Evolutionary conservation across 1,140 invertebrate species (phyloP).

Genomic region (Cydia strobilella): DNA sequence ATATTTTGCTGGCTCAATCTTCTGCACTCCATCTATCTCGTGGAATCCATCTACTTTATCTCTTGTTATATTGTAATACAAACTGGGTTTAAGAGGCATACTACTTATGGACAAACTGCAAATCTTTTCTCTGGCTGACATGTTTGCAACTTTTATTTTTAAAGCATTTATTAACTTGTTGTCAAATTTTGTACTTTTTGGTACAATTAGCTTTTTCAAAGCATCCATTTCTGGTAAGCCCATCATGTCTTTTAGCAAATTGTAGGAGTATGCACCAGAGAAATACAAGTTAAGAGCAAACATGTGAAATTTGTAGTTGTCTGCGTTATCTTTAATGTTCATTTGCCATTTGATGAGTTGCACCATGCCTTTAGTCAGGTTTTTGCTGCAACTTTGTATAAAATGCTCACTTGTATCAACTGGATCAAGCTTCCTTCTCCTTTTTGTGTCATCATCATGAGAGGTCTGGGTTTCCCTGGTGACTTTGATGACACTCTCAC

Average conservation of each 20-base stretch:
- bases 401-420: slow-evolving; percentile 18
- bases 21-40: slow-evolving; percentile 39
- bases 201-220: slow-evolving; percentile 33
- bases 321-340: slow-evolving; percentile 16
- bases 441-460: background rate
- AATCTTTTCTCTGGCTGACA: slow-evolving; percentile 35
- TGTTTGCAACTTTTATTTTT: slow-evolving; percentile 34
- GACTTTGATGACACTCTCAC: slow-evolving; percentile 36
- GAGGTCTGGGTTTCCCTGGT: slow-evolving; percentile 28
- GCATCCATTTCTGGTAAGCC: slow-evolving; percentile 33
- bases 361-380: slow-evolving; percentile 27
- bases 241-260: slow-evolving; percentile 36
- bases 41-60: slow-evolving; percentile 41
- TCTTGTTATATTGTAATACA: slow-evolving; percentile 38
- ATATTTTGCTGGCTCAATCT: slow-evolving; percentile 34
- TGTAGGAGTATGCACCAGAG: slow-evolving; percentile 34
- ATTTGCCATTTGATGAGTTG: slow-evolving; percentile 36
- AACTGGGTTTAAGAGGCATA: slow-evolving; percentile 36
- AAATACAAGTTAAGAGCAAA: slow-evolving; percentile 39
- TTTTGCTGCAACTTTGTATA: slow-evolving; percentile 32
- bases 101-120: slow-evolving; percentile 32
- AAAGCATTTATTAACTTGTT: slow-evolving; percentile 34
- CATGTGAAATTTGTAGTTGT: slow-evolving; percentile 30
- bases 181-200: slow-evolving; percentile 34
- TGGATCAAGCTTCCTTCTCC: background rate